A percentile compares a stretch with the other conserved stretches of the same genome.
Conservation (phyloP, 53 echinoderm and acorn worm species). For the Actinopyga echinites region DNA sequence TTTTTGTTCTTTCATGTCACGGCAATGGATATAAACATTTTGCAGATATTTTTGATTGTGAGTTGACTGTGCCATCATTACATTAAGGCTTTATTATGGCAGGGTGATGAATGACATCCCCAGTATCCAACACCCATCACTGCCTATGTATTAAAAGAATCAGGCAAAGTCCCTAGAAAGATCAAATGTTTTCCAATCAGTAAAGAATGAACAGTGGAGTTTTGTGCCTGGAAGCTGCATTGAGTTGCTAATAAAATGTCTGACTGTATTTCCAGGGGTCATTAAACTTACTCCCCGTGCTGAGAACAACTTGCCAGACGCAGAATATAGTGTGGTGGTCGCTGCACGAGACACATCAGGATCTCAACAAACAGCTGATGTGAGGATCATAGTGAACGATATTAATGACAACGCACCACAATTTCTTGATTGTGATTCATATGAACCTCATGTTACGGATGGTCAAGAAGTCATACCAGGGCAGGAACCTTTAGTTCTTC, state of each 20-base stretch:
- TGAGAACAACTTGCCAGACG: slow-evolving; percentile 41
- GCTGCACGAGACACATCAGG: slow-evolving; percentile 55
- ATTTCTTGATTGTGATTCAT: slow-evolving; percentile 70
- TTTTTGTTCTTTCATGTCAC: too few species aligned
- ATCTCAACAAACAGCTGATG: slow-evolving; percentile 44
- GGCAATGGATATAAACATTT: too few species aligned
- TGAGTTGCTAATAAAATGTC: not conserved
- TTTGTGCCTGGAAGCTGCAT: not conserved
- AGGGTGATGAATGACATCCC: not conserved
- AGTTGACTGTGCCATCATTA: too few species aligned
- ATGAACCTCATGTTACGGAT: slow-evolving; percentile 60
- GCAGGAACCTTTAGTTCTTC: slow-evolving; percentile 43
- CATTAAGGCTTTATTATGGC: too few species aligned
- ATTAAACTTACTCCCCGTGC: slow-evolving; percentile 3
- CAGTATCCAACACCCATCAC: not conserved
- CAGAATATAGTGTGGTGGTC: slow-evolving; percentile 65
- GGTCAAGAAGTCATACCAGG: slow-evolving; percentile 4
- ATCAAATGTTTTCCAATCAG: not conserved
- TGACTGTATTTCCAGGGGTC: slow-evolving; percentile 12
- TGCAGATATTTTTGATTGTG: too few species aligned
- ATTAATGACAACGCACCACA: slow-evolving; percentile 87
- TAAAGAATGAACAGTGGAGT: too few species aligned
- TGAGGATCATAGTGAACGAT: slow-evolving; percentile 73
- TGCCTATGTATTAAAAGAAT: not conserved
- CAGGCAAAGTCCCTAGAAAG: not conserved